phyloP scores from a whole-genome alignment of 2,888 invertebrate genomes.

The Diaphora mendica region DNA sequence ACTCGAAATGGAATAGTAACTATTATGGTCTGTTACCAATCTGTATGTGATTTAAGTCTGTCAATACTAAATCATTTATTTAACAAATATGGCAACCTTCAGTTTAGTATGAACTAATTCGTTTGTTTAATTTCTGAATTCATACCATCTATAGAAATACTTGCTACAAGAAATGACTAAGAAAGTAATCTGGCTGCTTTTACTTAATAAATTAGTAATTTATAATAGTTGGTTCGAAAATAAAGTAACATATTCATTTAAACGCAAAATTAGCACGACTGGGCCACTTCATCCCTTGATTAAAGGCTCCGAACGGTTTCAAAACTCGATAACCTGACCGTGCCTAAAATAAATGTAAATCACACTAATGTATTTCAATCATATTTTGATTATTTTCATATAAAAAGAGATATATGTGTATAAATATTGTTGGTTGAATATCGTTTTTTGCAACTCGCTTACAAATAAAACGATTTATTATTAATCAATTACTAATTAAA shows the following conservation, averaged over 20 bases:
- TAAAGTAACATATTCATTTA: neutral
- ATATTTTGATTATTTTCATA: neutral
- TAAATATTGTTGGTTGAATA: neutral
- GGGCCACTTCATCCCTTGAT: neutral
- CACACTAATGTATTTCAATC: neutral
- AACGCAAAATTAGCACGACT: neutral
- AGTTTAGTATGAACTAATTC: neutral
- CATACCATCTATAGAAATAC: neutral
- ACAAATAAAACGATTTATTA: neutral
- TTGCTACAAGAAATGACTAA: neutral
- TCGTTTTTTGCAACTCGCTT: neutral
- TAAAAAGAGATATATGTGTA: neutral
- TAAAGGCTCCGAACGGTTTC: neutral
- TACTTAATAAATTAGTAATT: no score
- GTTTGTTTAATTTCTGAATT: neutral
- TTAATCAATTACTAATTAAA: neutral
- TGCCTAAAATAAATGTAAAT: neutral
- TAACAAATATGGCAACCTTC: neutral
- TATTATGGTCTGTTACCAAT: neutral
- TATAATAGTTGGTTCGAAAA: neutral
- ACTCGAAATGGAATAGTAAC: neutral
- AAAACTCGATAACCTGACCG: neutral
- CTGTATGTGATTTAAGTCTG: neutral
- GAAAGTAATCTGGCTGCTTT: neutral
- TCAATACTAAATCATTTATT: neutral